Evolutionary conservation across 2,888 invertebrate species (phyloP), one percentile per base, ranked within the genome.

Genomic region (Metopia argyrocephala): DNA sequence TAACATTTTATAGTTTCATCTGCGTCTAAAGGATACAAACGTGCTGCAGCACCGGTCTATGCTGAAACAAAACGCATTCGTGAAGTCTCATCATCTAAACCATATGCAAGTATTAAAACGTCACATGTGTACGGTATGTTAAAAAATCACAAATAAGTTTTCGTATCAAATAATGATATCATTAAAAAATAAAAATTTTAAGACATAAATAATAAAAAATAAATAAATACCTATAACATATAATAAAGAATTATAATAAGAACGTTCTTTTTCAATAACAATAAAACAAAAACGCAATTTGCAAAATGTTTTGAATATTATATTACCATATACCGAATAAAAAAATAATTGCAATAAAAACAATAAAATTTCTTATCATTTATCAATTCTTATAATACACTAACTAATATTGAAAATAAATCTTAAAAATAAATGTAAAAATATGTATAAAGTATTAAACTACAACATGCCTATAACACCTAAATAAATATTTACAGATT

Each of bases 61-160:
- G 85, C 85, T 82, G 88, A 88, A 85, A 85, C 86, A 84, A 88
- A 88, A 85, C 88, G 88, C 79, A 83, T 87, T 82, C 88, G 89
- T 84, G 89, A 88, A 85, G 84, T 86, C 79, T 84, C 88, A 71
- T 84, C 87, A 54, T 69, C 76, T 82, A 87, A 86, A 85, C 86
- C 86, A 70, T 88, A 87, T 85, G 85, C 87, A 86, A 86, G 69
- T 62, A 62, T 56, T 20, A 76, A 57, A 65, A 6, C 76, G 20
- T 74, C 88, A 66, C 86, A 85, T 85, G 71, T 87, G 70, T 87
- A 88, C 84, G 81, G 84, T 80, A 84, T 88, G 73, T 79, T 88
- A 70, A 88, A 88, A 83, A 88, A 87, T 84, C 87, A 88, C 84
- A 87, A 87, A 87, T 83, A 74, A 82, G 3, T 31, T 31, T n/a